Conservation (phyloP, 2,797 vertebrate genomes). For the Todus mexicanus region DNA sequence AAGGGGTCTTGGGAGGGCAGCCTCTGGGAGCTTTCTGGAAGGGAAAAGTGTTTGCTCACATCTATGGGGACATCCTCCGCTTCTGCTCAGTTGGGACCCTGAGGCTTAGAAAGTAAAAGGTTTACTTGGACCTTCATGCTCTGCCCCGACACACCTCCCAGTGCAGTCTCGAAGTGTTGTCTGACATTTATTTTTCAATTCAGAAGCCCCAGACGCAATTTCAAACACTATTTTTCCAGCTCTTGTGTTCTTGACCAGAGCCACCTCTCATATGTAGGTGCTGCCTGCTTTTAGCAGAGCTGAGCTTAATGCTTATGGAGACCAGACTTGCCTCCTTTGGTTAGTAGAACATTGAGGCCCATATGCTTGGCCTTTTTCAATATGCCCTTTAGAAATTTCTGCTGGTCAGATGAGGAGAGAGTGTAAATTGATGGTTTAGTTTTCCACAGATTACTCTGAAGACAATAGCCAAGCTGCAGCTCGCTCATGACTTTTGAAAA, state of each 20-base stretch:
- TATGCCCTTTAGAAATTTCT: neutral
- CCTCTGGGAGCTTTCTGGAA: neutral
- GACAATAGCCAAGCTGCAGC: neutral
- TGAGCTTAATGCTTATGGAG: neutral
- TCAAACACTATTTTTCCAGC: neutral
- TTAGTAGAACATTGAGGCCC: neutral
- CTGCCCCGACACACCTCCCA: neutral
- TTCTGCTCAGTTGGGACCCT: neutral
- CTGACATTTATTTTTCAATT: neutral
- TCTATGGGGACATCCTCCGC: neutral
- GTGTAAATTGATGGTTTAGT: neutral
- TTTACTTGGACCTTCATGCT: neutral
- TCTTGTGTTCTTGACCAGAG: neutral
- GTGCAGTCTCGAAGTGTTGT: neutral
- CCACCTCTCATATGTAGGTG: neutral
- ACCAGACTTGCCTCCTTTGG: neutral
- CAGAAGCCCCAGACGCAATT: neutral
- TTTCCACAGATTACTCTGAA: neutral
- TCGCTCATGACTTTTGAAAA: neutral
- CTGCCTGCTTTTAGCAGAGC: neutral
- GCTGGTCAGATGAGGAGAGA: neutral
- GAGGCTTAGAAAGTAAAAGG: neutral
- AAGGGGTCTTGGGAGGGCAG: neutral
- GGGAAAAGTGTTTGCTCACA: fast-evolving
- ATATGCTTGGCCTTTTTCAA: neutral